phyloP scores from a whole-genome alignment of 2,888 invertebrate species.

The Sinohyriopsis cumingii region DNA sequence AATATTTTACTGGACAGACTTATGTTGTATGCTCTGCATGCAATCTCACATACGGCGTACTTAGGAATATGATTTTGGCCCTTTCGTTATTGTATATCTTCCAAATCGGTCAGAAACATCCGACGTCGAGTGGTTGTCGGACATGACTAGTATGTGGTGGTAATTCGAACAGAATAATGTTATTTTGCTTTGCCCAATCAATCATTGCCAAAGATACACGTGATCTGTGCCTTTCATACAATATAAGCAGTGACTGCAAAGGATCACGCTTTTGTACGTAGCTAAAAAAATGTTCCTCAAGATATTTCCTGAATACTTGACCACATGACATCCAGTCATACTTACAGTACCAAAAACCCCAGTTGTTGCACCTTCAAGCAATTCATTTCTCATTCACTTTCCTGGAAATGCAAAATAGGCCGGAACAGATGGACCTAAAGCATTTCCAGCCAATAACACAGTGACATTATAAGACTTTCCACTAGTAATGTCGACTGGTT shows the following conservation, averaged over 20 bases:
- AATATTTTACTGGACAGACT: no score
- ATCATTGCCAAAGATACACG: slow-evolving; percentile 21
- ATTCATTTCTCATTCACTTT: slow-evolving; percentile 5
- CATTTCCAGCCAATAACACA: slow-evolving; percentile 18
- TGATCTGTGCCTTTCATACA: slow-evolving; percentile 32
- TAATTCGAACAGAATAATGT: slow-evolving; percentile 2
- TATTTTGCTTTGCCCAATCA: slow-evolving; percentile 18
- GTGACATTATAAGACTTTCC: slow-evolving; percentile 13
- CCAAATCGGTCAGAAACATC: no score
- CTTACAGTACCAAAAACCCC: slow-evolving; percentile 17
- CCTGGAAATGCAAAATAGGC: slow-evolving; percentile 24
- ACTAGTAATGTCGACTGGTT: slow-evolving; percentile 17
- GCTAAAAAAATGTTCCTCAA: slow-evolving; percentile 15
- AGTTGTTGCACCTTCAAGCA: slow-evolving; percentile 19
- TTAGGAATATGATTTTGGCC: no score
- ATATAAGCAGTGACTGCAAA: slow-evolving; percentile 7
- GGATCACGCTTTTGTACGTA: slow-evolving; percentile 7
- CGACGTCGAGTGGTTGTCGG: no score
- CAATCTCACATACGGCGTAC: no score
- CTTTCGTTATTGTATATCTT: no score
- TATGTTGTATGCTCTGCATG: no score
- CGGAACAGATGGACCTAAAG: slow-evolving; percentile 9
- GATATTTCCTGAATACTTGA: slow-evolving; percentile 16
- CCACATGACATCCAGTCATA: slow-evolving; percentile 22
- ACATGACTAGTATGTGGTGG: no score